Evolutionary conservation across 2,113 vertebrate species (phyloP), one percentile per base, ranked within the genome.

Genomic region (Catharus minimus): DNA sequence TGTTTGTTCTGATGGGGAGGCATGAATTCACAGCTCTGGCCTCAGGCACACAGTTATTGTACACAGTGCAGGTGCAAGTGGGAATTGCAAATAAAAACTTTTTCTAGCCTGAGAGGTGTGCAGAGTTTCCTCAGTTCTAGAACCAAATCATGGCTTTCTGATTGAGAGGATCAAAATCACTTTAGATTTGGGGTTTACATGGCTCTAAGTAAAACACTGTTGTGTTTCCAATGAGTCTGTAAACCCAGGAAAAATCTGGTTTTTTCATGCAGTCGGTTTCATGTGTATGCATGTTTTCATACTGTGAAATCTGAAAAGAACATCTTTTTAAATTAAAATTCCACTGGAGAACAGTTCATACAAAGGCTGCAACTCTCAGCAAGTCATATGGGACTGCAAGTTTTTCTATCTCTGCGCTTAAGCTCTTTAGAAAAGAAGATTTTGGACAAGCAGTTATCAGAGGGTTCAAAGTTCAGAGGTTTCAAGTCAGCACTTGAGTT

Each of bases 241-340:
- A 74, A 94, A 53, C 44, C 82, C 32, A 24, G 69, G 38, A 62
- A 39, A 85, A 62, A 16, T 26, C 5, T 44, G 13, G 4, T 68
- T 46, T 55, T 56, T 74, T 69, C 11, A 13, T 89, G 20, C 56
- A 67, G 47, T 62, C 39, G 8, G 27, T 86, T 94, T 86, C 82
- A 30, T 79, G 19, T 5, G 11, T 79, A 11, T 60, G 49, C 55
- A 9, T 65, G 50, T 88, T 89, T 86, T 74, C 47, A 26, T 93
- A 27, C 67, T 56, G 22, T 0, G 0, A 41, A 24, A 66, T 61
- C n/a, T 89, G 50, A 86, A 86, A 82, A 84, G 11, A 79, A 38
- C 9, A 38, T 68, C 1, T 81, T 53, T 74, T 64, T 21, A 68
- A 68, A 62, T 94, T 78, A 84, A 88, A 93, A 86, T 88, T 88